Conservation (phyloP, 1,140 invertebrate species). For the Fopius arisanus region DNA sequence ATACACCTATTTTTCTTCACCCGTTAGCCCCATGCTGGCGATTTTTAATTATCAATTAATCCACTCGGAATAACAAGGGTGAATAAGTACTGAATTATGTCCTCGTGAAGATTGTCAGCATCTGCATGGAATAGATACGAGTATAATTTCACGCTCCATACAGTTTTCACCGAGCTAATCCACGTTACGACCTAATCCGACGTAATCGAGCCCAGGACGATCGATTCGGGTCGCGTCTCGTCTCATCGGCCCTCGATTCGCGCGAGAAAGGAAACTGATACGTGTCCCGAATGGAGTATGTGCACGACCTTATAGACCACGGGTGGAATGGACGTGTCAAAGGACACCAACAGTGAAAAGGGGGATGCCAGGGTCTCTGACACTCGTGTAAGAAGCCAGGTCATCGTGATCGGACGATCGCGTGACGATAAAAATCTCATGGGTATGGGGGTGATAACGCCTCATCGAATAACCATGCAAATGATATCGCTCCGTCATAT, state of each 20-base stretch:
- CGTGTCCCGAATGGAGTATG: background rate
- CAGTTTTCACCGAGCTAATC: background rate
- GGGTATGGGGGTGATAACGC: background rate
- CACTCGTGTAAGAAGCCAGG: background rate
- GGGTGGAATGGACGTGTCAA: constrained; percentile 5
- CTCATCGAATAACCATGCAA: constrained; percentile 11
- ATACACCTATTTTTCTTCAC: too few species aligned
- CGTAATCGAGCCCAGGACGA: constrained; percentile 1
- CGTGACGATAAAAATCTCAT: constrained; percentile 13
- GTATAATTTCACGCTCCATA: constrained; percentile 6
- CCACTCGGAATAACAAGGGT: too few species aligned
- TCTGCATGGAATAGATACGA: background rate
- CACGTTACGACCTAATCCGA: constrained; percentile 14
- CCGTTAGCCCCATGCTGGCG: too few species aligned
- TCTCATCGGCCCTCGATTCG: constrained; percentile 7
- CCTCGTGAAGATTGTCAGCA: too few species aligned
- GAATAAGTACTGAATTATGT: too few species aligned
- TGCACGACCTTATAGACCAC: background rate
- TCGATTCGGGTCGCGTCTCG: constrained; percentile 13
- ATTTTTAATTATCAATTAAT: too few species aligned
- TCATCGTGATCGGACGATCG: constrained; percentile 10
- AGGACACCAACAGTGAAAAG: background rate
- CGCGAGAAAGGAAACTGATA: constrained; percentile 8
- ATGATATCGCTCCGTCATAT: background rate
- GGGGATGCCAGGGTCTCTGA: background rate